A percentile compares a stretch with the other conserved stretches of the same genome.
These are phyloP conservation scores for Premnoplex brunnescens DNA, from an alignment of 2,797 vertebrate genomes.

Conservation along the genomic window DNA sequence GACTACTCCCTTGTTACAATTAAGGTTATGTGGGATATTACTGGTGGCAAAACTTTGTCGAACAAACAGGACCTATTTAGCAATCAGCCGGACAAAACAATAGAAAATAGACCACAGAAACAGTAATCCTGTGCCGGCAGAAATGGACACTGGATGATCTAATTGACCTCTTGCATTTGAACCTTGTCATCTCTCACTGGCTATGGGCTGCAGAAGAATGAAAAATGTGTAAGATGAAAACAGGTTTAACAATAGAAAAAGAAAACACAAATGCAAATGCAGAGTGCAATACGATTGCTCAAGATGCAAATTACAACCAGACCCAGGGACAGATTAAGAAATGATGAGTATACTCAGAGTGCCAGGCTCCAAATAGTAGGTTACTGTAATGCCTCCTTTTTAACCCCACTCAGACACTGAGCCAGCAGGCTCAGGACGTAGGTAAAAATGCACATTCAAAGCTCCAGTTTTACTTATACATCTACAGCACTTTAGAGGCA, in stretches of 20 bases:
- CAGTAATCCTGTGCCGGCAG: slow-evolving; percentile 27
- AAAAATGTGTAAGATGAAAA: slow-evolving; percentile 40
- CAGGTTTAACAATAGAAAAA: slow-evolving; percentile 56
- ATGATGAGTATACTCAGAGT: slow-evolving; percentile 3
- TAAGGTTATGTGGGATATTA: slow-evolving; percentile 1
- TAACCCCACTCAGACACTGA: slow-evolving; percentile 3
- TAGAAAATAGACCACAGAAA: slow-evolving; percentile 22
- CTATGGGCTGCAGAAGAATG: slow-evolving; percentile 26
- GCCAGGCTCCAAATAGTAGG: slow-evolving; percentile 51
- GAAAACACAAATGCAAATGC: slow-evolving; percentile 32
- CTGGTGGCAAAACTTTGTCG: background rate
- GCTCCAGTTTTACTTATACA: background rate
- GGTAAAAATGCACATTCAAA: background rate
- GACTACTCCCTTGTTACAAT: background rate
- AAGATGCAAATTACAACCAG: slow-evolving; percentile 56
- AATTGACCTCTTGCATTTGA: slow-evolving; percentile 19
- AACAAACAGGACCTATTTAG: background rate
- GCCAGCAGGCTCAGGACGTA: background rate
- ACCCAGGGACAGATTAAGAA: slow-evolving; percentile 28
- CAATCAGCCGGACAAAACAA: slow-evolving; percentile 13
- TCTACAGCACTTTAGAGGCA: background rate
- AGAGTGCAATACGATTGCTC: background rate
- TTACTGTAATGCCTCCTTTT: slow-evolving; percentile 40
- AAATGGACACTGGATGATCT: background rate
- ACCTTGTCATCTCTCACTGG: slow-evolving; percentile 30